phyloP scores from a whole-genome alignment of 2,113 vertebrate species.

The Rhineura floridana region DNA sequence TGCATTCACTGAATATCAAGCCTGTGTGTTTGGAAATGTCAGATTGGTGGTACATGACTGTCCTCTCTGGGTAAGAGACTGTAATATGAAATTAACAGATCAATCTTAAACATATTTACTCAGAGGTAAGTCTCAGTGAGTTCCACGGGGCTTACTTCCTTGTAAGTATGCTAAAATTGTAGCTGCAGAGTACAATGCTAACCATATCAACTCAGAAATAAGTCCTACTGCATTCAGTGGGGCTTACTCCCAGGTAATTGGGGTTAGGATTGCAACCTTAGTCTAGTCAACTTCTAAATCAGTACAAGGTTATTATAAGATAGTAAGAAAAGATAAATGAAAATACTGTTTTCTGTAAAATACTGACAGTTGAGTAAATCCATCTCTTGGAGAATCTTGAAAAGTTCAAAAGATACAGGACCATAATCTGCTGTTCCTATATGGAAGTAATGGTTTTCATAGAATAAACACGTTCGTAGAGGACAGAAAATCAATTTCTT shows the following conservation, averaged over 20 bases:
- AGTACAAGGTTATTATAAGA: not conserved
- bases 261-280: not conserved
- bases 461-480: not conserved
- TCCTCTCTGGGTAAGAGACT: slow-evolving; percentile 88
- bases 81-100: not conserved
- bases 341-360: not conserved
- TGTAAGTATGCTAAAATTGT: not conserved
- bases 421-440: accelerated
- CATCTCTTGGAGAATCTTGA: not conserved
- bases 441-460: not conserved
- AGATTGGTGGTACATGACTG: slow-evolving; percentile 89
- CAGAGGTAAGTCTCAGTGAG: not conserved
- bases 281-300: not conserved
- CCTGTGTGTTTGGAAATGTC: slow-evolving; percentile 87
- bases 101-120: not conserved
- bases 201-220: not conserved
- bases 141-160: not conserved
- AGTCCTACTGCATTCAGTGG: not conserved
- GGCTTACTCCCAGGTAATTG: not conserved
- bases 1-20: slow-evolving; percentile 88
- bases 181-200: accelerated
- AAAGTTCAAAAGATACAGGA: not conserved
- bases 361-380: not conserved
- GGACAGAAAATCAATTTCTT: not conserved
- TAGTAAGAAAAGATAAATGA: not conserved